phyloP scores from a whole-genome alignment of 2,888 invertebrate genomes.

The Plagodis pulveraria region DNA sequence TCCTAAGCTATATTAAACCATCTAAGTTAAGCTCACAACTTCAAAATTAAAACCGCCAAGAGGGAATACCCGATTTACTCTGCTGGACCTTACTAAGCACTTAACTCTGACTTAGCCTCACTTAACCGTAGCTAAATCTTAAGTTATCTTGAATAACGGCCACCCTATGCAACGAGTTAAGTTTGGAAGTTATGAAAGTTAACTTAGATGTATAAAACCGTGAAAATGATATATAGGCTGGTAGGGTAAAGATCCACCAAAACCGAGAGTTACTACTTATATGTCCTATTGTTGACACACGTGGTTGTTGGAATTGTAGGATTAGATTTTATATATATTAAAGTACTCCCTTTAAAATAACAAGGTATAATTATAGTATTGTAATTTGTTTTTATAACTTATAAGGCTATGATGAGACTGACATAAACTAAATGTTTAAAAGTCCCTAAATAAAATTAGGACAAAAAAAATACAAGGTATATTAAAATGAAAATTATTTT shows the following conservation, averaged over 20 bases:
- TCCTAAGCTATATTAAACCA: slow-evolving; percentile 1
- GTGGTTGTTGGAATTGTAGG: too few species aligned
- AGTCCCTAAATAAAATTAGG: too few species aligned
- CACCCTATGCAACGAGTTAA: slow-evolving; percentile 64
- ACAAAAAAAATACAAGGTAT: too few species aligned
- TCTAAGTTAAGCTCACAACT: slow-evolving; percentile 4
- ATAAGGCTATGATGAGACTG: too few species aligned
- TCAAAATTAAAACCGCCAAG: slow-evolving; percentile 3
- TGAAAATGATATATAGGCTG: slow-evolving; percentile 58
- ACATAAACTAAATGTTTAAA: too few species aligned
- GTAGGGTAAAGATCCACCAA: slow-evolving; percentile 31
- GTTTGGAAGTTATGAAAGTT: slow-evolving; percentile 63
- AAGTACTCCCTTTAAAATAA: too few species aligned
- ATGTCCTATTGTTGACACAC: too few species aligned
- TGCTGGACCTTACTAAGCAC: slow-evolving; percentile 60
- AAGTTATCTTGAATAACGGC: slow-evolving; percentile 68
- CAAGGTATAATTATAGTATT: too few species aligned
- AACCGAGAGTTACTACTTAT: background rate
- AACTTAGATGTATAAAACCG: slow-evolving; percentile 52
- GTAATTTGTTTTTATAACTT: too few species aligned
- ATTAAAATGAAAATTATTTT: too few species aligned
- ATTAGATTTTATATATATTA: too few species aligned
- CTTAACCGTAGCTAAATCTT: slow-evolving; percentile 70
- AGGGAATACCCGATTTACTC: slow-evolving; percentile 44
- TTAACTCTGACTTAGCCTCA: slow-evolving; percentile 67